phyloP scores from a whole-genome alignment of 2,888 invertebrate species.

The Xestia xanthographa region DNA sequence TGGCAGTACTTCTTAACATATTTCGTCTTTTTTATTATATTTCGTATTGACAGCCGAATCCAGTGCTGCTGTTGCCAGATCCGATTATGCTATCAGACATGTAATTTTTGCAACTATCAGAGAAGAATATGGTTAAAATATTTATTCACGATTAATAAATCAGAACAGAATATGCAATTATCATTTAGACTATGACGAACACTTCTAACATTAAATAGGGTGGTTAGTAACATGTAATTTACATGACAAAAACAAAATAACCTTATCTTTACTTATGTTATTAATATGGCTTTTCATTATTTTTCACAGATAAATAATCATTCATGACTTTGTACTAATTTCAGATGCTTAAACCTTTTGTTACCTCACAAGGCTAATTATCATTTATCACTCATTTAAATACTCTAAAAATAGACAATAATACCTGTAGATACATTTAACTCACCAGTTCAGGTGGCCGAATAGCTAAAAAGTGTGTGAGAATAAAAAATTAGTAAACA shows the following conservation, averaged over 20 bases:
- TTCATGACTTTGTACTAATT: not conserved
- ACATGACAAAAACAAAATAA: not conserved
- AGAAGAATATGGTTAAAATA: not conserved
- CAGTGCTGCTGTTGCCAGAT: not conserved
- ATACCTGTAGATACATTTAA: not conserved
- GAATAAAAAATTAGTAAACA: not conserved
- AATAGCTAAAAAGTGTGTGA: not conserved
- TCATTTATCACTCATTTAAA: slow-evolving; percentile 5
- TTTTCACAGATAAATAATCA: not conserved
- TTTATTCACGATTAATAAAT: not conserved
- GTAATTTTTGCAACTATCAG: not conserved
- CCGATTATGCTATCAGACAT: not conserved
- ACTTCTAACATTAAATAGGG: not conserved
- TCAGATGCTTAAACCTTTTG: too few species aligned
- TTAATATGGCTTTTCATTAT: slow-evolving; percentile 1
- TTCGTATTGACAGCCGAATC: not conserved
- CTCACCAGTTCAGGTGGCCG: not conserved
- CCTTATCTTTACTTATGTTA: not conserved
- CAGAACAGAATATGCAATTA: not conserved
- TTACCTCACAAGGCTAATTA: slow-evolving; percentile 1
- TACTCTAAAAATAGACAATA: not conserved
- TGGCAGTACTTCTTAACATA: not conserved
- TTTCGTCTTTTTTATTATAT: not conserved
- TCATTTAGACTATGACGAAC: not conserved
- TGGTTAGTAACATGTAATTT: not conserved